Evolutionary conservation across 2,888 invertebrate species (phyloP).

Genomic region (Volucella inflata): DNA sequence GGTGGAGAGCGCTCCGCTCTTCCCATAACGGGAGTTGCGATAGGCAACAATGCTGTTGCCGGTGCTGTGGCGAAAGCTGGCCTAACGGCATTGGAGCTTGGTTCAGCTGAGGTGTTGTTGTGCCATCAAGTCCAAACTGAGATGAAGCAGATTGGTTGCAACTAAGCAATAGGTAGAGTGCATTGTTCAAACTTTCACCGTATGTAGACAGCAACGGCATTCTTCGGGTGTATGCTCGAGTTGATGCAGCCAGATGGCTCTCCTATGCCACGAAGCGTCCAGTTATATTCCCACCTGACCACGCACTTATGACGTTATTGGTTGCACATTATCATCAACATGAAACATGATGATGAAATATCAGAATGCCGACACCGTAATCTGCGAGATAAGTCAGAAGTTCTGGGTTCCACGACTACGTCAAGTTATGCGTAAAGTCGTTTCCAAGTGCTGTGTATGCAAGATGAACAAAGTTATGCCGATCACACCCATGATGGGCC

Average conservation of each 20-base stretch:
- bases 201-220: slow-evolving; percentile 27
- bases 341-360: slow-evolving; percentile 39
- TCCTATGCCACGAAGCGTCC: slow-evolving; percentile 40
- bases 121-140: slow-evolving; percentile 19
- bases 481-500: slow-evolving; percentile 62
- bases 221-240: slow-evolving; percentile 44
- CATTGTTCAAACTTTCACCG: slow-evolving; percentile 23
- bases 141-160: background rate
- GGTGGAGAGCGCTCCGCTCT: no score
- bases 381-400: slow-evolving; percentile 32
- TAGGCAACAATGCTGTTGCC: slow-evolving; percentile 14
- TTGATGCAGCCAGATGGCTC: slow-evolving; percentile 58
- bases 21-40: no score
- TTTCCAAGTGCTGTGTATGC: slow-evolving; percentile 30
- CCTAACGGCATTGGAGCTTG: slow-evolving; percentile 10
- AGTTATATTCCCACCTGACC: slow-evolving; percentile 35
- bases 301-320: slow-evolving; percentile 20
- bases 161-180: background rate
- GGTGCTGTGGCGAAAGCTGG: background rate
- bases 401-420: slow-evolving; percentile 41
- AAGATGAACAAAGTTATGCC: slow-evolving; percentile 30
- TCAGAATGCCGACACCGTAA: slow-evolving; percentile 36
- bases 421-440: slow-evolving; percentile 19
- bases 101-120: background rate
- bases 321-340: slow-evolving; percentile 13